Base-by-base conservation (phyloP, 2,888 invertebrate species). In the Formica aserva region DNA sequence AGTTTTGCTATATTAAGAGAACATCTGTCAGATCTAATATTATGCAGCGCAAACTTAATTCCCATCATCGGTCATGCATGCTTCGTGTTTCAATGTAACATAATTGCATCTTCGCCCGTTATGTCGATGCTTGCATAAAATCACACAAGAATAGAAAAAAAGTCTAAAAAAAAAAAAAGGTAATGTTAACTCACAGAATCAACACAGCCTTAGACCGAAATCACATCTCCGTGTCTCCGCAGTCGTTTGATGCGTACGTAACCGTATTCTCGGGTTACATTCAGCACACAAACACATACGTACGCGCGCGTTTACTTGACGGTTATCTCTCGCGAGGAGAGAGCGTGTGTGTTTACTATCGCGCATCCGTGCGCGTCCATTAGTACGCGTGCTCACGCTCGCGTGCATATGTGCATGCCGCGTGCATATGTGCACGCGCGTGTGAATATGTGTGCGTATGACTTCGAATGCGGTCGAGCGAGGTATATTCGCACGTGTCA, bases 351-450 rank as follows among this genome's bases (percentile, higher is more conserved):
- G 67, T 74, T 69, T 75, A 78, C 76, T 83, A 84, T 69, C 75
- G 76, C 55, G 80, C 63, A 71, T 65, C 66, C 65, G 85, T 84
- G 85, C 76, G 65, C 67, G 85, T 85, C 77, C 55, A 78, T 85
- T 65, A 66, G 66, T 80, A 22, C 55, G 45, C 55, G 57, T 76
- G 76, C 45, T 65, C 76, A 57, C 32, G 63, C 74, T 62, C 18
- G 5, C 55, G 45, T 32, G 32, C 13, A 32, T n/a, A 32, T 32
- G 5, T 32, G 4, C 26, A 1, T 26, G 26, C 26, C 32, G 32
- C 32, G 0, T 32, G 1, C 26, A 26, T 45, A 26, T 32, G 32
- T 41, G 29, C 13, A 22, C 11, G 52, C 15, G 60, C 35, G n/a
- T 22, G 76, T 13, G 38, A 13, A 35, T 63, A 52, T 22, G 57